phyloP scores from a whole-genome alignment of 2,797 vertebrate species.

The Takifugu ocellatus region DNA sequence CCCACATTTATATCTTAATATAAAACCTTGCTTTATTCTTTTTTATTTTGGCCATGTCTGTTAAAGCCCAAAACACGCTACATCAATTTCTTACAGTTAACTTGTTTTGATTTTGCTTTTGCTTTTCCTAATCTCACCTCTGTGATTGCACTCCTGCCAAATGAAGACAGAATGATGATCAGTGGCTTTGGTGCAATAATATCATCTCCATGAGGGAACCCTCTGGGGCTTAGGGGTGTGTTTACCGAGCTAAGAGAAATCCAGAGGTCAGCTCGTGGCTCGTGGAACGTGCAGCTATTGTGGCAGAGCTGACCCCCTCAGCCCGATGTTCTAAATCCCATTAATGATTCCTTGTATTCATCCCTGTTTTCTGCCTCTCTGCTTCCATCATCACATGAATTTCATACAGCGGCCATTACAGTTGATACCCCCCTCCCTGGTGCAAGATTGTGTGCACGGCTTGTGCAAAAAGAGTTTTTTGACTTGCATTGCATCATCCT shows the following conservation, averaged over 20 bases:
- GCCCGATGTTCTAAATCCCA: slow-evolving; percentile 56
- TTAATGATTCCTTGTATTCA: slow-evolving; percentile 60
- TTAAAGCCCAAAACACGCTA: too few species aligned
- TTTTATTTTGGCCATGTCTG: too few species aligned
- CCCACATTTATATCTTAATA: too few species aligned
- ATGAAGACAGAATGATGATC: not conserved
- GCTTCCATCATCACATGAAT: slow-evolving; percentile 11
- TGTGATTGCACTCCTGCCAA: not conserved
- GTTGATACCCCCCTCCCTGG: slow-evolving; percentile 5
- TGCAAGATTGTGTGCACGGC: slow-evolving; percentile 3
- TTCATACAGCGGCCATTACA: slow-evolving; percentile 18
- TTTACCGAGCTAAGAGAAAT: slow-evolving; percentile 3
- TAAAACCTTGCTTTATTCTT: too few species aligned
- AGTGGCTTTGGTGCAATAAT: too few species aligned
- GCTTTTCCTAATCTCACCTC: not conserved
- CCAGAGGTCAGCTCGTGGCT: slow-evolving; percentile 26
- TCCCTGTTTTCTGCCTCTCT: slow-evolving; percentile 26
- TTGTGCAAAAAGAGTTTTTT: slow-evolving; percentile 2
- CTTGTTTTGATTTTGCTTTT: not conserved
- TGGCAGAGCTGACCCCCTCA: slow-evolving; percentile 42
- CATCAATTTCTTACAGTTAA: not conserved
- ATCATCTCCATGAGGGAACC: not conserved
- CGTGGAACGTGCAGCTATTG: slow-evolving; percentile 33
- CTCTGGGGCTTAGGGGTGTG: slow-evolving; percentile 7
- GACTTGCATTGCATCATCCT: not conserved